These are phyloP conservation scores for Microplitis mediator DNA, from an alignment of 1,140 invertebrate species.

Conservation along the genomic window DNA sequence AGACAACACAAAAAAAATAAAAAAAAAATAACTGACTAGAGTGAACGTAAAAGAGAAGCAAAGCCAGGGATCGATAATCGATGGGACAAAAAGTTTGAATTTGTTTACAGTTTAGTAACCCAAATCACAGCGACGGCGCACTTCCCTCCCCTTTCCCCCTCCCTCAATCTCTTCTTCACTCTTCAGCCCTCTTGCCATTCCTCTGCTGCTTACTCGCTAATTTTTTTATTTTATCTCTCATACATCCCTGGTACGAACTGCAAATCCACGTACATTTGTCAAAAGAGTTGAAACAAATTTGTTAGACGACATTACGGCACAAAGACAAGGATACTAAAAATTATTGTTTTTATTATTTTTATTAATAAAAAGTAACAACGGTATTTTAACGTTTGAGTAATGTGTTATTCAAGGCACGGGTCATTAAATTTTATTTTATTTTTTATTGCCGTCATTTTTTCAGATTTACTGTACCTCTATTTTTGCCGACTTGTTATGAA, in stretches of 20 bases:
- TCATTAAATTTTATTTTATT: too few relatives aligned
- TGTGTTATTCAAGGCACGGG: too few relatives aligned
- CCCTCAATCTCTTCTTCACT: neutral
- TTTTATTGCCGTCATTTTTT: too few relatives aligned
- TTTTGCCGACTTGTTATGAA: too few relatives aligned
- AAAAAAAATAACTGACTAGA: too few relatives aligned
- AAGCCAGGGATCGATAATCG: constrained; percentile 54
- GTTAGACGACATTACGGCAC: constrained; percentile 45
- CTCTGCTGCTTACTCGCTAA: constrained; percentile 41
- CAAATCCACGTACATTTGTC: constrained; percentile 54
- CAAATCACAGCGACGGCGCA: constrained; percentile 47
- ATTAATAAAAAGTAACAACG: too few relatives aligned
- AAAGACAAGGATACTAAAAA: constrained; percentile 37
- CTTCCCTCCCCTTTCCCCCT: constrained; percentile 1
- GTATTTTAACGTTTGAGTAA: too few relatives aligned
- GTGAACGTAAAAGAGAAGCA: constrained; percentile 10
- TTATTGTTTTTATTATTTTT: too few relatives aligned
- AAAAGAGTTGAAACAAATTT: constrained; percentile 55
- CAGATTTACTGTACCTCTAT: too few relatives aligned
- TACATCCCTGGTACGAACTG: constrained; percentile 34
- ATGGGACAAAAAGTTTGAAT: constrained; percentile 55
- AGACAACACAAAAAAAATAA: too few relatives aligned
- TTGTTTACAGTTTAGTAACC: constrained; percentile 62
- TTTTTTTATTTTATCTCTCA: constrained; percentile 18
- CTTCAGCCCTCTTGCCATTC: constrained; percentile 26